Evolutionary conservation across 2,888 invertebrate species (phyloP), one percentile per base, ranked within the genome.

Genomic region (Orthosia incerta): DNA sequence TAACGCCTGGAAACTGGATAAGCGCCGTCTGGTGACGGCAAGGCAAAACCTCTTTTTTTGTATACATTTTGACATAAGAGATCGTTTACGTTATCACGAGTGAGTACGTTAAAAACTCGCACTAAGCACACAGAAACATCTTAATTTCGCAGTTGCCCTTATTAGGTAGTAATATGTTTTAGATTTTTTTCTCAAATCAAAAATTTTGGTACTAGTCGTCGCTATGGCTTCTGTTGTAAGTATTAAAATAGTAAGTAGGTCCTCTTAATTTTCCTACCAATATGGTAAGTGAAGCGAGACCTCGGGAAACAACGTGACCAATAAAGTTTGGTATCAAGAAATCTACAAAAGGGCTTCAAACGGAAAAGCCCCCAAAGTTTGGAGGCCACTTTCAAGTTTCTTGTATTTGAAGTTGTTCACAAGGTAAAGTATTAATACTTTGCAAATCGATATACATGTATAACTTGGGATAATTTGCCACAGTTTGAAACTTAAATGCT

Each of bases 301-400:
- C 13, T 18, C 26, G 12, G 48, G 62, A 53, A 77, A 77, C 78
- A 64, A 82, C 71, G 70, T 70, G 71, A 77, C 79, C 48, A 56
- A 69, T 64, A 69, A 78, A 79, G 64, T 82, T 70, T 13, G 12
- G 46, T 64, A 68, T 68, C 51, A 64, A 78, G 56, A 77, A 82
- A 78, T 82, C 64, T 56, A 45, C 79, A 65, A 79, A 66, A 78
- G 61, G 72, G 50, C 59, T 79, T 78, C 72, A 50, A 53, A 70
- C 48, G 53, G 65, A 83, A 79, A 70, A 62, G 39, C 45, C 23
- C 26, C 11, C 56, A 31, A 69, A 79, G 50, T 83, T 61, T 63
- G 65, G 18, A 79, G 79, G 65, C 57, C 83, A 71, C 61, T 83
- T 55, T 46, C 60, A 83, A 82, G 79, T 78, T 80, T 31, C 73